These are phyloP conservation scores for Lagodon rhomboides DNA, from an alignment of 2,797 vertebrate species.

Conservation along the genomic window DNA sequence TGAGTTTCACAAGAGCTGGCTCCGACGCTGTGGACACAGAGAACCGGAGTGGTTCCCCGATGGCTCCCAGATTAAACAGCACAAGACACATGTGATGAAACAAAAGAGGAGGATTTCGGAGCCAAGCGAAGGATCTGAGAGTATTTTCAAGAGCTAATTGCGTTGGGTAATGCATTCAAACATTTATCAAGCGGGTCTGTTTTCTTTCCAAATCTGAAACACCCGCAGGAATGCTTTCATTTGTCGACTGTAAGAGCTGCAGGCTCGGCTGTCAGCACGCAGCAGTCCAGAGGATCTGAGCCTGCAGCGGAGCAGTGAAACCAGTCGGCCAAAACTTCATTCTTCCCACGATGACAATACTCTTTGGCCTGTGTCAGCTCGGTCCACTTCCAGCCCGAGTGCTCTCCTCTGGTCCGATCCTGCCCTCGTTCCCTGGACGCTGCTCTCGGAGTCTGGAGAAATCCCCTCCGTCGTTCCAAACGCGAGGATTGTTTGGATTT, in stretches of 20 bases:
- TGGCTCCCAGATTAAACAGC: constrained; percentile 1
- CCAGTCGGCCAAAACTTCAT: background rate
- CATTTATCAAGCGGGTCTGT: constrained; percentile 19
- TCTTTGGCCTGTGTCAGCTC: constrained; percentile 18
- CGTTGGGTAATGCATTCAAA: background rate
- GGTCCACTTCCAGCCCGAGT: background rate
- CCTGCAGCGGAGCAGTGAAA: background rate
- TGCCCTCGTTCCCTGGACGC: constrained; percentile 17
- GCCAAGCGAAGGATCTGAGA: constrained; percentile 4
- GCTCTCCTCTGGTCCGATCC: constrained; percentile 2
- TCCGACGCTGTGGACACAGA: background rate
- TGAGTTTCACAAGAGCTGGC: constrained; percentile 20
- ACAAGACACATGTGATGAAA: constrained; percentile 22
- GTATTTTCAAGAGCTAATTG: constrained; percentile 7
- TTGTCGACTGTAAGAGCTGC: background rate
- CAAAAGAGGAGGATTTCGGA: background rate
- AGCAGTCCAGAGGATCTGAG: background rate
- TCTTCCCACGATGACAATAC: constrained; percentile 13
- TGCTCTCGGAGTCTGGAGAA: constrained; percentile 13
- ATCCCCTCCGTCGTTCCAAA: constrained; percentile 6
- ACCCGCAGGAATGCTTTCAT: constrained; percentile 37
- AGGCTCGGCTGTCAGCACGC: constrained; percentile 25
- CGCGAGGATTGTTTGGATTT: constrained; percentile 46
- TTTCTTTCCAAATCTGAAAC: constrained; percentile 12
- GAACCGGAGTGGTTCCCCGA: background rate